Base-by-base conservation (phyloP, 1,140 invertebrate species). In the Diuraphis noxia region DNA sequence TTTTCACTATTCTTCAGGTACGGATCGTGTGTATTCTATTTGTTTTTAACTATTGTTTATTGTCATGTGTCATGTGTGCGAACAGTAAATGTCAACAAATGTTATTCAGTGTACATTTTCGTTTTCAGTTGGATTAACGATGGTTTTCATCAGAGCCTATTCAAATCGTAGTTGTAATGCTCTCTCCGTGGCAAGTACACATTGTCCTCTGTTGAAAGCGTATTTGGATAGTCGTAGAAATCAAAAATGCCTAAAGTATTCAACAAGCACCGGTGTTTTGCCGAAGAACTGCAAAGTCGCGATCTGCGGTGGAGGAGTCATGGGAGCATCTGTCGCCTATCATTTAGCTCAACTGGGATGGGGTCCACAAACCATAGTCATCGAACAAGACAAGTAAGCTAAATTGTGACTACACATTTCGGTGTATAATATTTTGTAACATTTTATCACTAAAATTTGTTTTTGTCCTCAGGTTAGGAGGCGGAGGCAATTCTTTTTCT, bases 261-360 rank as follows among this genome's bases (percentile, higher is more conserved):
- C 88, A 9, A 46, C 89, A 10, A 52, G 23, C 72, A 19, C 34
- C 2, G 36, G n/a, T 82, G n/a, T 82, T 82, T 92, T 93, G 21
- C 93, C 93, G 21, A 92, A 92, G 49, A 85, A 95, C 93, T 94
- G 95, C 17, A 95, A 95, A 93, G 96, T 97, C 52, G 97, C 98
- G 19, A 96, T 99, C 93, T 99, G 98, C 94, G 98, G 99, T 30
- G 98, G 98, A 79, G 99, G 99, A 84, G 96, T 99, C 52, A 97
- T 98, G 94, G 99, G 98, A 36, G 96, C 97, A 52, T 97, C 98
- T 38, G 96, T 99, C 7, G 98, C 98, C 19, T 99, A 99, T 94
- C 97, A 99, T 94, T 94, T 99, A 56, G 97, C 97, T 17, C 95
- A 96, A 93, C 94, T 96, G 92, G 98, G 98, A 91, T 97, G 96